Conservation (phyloP, 2,888 invertebrate species). For the Geotrupes spiniger region DNA sequence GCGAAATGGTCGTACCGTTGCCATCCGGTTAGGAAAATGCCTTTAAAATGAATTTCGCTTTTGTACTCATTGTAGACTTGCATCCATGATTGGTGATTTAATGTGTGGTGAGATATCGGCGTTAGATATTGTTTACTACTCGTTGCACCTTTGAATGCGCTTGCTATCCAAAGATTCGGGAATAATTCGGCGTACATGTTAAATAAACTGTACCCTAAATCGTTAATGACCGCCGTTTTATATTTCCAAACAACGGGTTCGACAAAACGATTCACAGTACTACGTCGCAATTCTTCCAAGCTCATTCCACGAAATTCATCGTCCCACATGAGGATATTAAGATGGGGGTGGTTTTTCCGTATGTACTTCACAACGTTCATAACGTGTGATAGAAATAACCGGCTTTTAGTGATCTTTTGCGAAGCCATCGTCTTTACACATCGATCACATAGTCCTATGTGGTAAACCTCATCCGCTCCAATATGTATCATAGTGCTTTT, state of each 20-base stretch:
- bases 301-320: conserved; percentile 69
- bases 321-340: conserved; percentile 75
- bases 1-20: conserved; percentile 68
- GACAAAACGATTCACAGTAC: conserved; percentile 52
- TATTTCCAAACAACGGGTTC: conserved; percentile 75
- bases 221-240: conserved; percentile 47
- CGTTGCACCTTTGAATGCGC: conserved; percentile 81
- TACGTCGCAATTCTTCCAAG: conserved; percentile 49
- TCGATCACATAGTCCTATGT: conserved; percentile 61
- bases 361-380: conserved; percentile 54
- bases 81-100: conserved; percentile 73
- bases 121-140: conserved; percentile 55
- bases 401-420: conserved; percentile 52
- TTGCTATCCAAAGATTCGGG: conserved; percentile 72
- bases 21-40: conserved; percentile 71
- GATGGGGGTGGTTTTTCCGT: conserved; percentile 50
- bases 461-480: conserved; percentile 81
- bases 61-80: conserved; percentile 56
- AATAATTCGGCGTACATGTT: conserved; percentile 61
- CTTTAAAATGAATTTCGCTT: conserved; percentile 55
- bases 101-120: conserved; percentile 60
- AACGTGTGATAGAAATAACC: conserved; percentile 64
- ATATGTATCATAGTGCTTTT: conserved; percentile 60
- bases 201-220: conserved; percentile 50
- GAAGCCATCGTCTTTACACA: conserved; percentile 51